Evolutionary conservation across 2,797 vertebrate species (phyloP).

Genomic region (Myiotriccus ornatus): DNA sequence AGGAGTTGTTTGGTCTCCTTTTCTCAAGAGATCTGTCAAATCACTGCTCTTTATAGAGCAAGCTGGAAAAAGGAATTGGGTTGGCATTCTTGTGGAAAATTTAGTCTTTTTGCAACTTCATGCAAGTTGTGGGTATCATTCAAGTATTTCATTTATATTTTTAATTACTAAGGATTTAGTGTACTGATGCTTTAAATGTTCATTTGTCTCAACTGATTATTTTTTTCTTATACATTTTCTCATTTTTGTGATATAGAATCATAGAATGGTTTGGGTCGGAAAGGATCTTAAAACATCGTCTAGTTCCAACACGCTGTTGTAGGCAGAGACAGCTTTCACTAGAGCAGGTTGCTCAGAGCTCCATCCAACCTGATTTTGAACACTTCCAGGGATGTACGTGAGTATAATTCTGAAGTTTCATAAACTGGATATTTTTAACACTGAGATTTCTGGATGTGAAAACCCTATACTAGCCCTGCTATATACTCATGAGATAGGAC

Average conservation of each 20-base stretch:
- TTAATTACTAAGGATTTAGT: background rate
- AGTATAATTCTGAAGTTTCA: background rate
- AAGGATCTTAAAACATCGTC: background rate
- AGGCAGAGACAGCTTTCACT: background rate
- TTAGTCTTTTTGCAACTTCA: background rate
- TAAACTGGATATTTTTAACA: background rate
- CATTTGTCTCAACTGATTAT: background rate
- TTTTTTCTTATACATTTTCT: background rate
- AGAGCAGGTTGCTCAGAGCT: background rate
- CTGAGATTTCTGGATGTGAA: background rate
- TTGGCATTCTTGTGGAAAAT: background rate
- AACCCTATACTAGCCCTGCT: background rate
- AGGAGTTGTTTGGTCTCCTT: background rate
- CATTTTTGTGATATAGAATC: background rate
- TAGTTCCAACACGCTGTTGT: background rate
- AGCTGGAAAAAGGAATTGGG: background rate
- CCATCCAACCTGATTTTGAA: background rate
- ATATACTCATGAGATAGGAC: accelerated
- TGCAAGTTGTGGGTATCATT: background rate
- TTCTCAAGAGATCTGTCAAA: background rate
- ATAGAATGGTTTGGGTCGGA: background rate
- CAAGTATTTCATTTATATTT: background rate
- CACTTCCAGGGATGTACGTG: background rate
- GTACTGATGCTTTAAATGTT: background rate
- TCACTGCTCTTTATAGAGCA: background rate